phyloP scores from a whole-genome alignment of 2,113 vertebrate genomes.

The Protomyctophum bolini region DNA sequence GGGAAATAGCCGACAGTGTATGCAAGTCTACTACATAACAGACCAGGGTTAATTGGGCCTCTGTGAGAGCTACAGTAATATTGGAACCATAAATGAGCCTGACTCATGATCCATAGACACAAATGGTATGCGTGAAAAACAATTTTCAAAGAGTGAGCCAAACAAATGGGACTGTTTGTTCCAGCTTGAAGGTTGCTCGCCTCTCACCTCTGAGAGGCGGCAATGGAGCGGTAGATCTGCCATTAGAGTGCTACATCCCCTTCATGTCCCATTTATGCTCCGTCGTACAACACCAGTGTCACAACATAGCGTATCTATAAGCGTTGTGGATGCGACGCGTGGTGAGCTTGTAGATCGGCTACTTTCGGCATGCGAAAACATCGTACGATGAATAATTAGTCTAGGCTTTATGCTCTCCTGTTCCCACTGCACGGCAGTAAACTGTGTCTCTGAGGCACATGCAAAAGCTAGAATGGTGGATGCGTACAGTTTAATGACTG shows the following conservation, averaged over 20 bases:
- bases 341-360: no score
- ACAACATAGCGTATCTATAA: no score
- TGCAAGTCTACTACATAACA: no score
- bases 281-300: no score
- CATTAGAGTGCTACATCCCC: conserved; percentile 19
- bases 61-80: neutral
- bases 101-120: conserved; percentile 22
- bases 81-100: conserved; percentile 16
- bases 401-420: conserved; percentile 3
- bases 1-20: no score
- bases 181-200: conserved; percentile 37
- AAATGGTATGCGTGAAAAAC: conserved; percentile 28
- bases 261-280: no score
- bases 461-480: conserved; percentile 49
- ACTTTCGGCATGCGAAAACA: no score
- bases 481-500: conserved; percentile 55
- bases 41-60: neutral
- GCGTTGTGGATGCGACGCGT: no score
- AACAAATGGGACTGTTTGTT: conserved; percentile 42
- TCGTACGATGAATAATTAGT: no score
- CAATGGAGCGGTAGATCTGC: conserved; percentile 19
- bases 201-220: conserved; percentile 27
- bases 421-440: conserved; percentile 39
- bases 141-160: conserved; percentile 26
- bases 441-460: conserved; percentile 32